Evolutionary conservation across 2,113 vertebrate species (phyloP).

Genomic region (Calyptommatus sinebrachiatus): DNA sequence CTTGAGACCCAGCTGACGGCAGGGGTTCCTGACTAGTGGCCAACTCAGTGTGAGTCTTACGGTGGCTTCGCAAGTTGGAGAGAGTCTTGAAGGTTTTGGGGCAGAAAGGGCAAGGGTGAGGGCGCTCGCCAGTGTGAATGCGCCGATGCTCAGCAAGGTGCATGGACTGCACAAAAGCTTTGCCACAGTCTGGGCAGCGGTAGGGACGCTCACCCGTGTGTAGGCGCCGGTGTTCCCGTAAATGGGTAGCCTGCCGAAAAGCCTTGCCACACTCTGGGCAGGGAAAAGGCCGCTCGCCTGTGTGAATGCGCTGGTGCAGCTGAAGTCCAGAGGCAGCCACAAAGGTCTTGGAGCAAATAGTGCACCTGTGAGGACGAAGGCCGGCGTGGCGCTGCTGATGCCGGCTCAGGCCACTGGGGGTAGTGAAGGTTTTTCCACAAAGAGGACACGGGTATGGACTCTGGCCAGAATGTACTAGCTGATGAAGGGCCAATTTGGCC

Average conservation of each 20-base stretch:
- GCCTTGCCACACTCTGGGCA: conserved; percentile 84
- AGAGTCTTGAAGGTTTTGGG: conserved; percentile 87
- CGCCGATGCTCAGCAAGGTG: conserved; percentile 85
- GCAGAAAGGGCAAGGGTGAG: conserved; percentile 78
- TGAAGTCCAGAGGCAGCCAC: conserved; percentile 82
- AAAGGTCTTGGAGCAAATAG: conserved; percentile 82
- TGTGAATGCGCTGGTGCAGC: conserved; percentile 83
- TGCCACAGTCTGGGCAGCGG: conserved; percentile 81
- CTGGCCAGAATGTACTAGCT: conserved; percentile 59
- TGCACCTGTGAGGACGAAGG: conserved; percentile 76
- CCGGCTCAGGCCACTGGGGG: conserved; percentile 33
- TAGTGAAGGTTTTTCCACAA: conserved; percentile 51
- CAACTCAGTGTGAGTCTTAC: conserved; percentile 74
- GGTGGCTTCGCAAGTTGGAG: conserved; percentile 88
- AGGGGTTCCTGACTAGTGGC: not conserved
- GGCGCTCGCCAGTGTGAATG: conserved; percentile 83
- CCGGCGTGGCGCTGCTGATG: conserved; percentile 66
- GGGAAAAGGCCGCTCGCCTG: conserved; percentile 76
- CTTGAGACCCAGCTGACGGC: not conserved
- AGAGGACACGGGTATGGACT: conserved; percentile 45
- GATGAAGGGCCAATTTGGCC: conserved; percentile 75
- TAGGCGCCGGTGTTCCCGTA: conserved; percentile 86
- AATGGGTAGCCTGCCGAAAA: conserved; percentile 87
- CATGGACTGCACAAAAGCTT: conserved; percentile 88
- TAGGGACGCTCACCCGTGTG: conserved; percentile 86